Evolutionary conservation across 2,797 vertebrate species (phyloP), one percentile per base, ranked within the genome.

Genomic region (Sciurus carolinensis): DNA sequence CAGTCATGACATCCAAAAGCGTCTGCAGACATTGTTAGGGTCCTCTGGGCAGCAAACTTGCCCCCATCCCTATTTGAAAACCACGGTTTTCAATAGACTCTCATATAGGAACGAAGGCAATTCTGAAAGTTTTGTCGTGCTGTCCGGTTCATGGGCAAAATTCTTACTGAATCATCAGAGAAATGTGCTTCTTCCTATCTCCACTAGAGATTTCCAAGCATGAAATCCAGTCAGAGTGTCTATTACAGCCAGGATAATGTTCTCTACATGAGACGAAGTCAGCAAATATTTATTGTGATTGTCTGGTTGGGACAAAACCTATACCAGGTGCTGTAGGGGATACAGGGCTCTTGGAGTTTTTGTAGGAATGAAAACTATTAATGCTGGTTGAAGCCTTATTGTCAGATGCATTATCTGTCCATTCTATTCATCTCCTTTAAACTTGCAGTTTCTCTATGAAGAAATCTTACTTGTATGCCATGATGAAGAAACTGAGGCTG

Each of bases 361-460:
- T 81, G 66, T 1, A 44, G 9, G 81, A 84, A 75, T 54, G 64
- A 88, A 89, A 91, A 10, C 9, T 90, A 11, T n/a, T 30, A 50
- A 17, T 42, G 20, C 24, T 88, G 44, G n/a, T 57, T 44, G n/a
- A 44, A 62, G 50, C 18, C 9, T 91, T 76, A 47, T 30, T 87
- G 18, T 5, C 44, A 90, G n/a, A 59, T 17, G 79, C 15, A 72
- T 79, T 64, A 66, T 82, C 81, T 90, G 9, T 69, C 36, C 8
- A 44, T 95, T 95, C 90, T 54, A 89, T n/a, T 93, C 26, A 75
- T 79, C 8, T 86, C 66, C n/a, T 76, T 90, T 90, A 87, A 76
- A 80, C 14, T 54, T 76, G 7, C 0, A 87, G 14, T 22, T 30
- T 62, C 47, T 91, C 50, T 85, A 24, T 69, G 50, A 76, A 86